Base-by-base conservation (phyloP, 2,113 vertebrate species). In the Genyomyrus donnyi region DNA sequence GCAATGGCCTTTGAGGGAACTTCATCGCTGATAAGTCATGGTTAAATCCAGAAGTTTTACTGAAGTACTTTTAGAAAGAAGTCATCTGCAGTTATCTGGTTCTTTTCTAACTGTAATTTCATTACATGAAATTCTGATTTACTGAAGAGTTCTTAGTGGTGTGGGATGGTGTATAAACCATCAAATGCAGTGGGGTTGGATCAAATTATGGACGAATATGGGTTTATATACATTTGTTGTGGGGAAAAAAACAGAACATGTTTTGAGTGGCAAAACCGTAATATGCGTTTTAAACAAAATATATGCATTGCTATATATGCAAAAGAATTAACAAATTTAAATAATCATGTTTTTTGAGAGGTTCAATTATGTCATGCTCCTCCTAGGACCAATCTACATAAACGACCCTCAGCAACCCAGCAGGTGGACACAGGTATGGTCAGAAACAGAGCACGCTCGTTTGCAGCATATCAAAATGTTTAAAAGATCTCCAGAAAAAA, bases 1-100 rank as follows among this genome's bases (percentile, higher is more conserved):
- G 89, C 35, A 89, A 62, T 83, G 13, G 7, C 89, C 85, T 88
- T 89, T 42, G 50, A 90, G 84, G 62, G 6, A 88, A 91, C 86
- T 83, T 90, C 88, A 89, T 90, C 84, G 89, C 0, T 15, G 85
- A 88, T 88, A 39, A 48, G 48, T 27, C 91, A 77, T 48, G 48
- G 31, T 17, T 89, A 39, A 80, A 35, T 11, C 31, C 21, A 48
- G 21, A 85, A 24, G 24, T 13, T n/a, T 31, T n/a, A 66, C 58
- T 66, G 10, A 66, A 66, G n/a, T 66, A 10, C 6, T 10, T n/a
- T 66, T 27, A 66, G 8, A 62, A 62, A n/a, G 58, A 27, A 62
- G 9, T 27, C n/a, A 13, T 66, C 62, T 31, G n/a, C 62, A 27
- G 62, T 66, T 31, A 1, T 66, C 9, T 66, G 62, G 62, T 27